Conservation (phyloP, 1,140 invertebrate species). For the Teleogryllus occipitalis region DNA sequence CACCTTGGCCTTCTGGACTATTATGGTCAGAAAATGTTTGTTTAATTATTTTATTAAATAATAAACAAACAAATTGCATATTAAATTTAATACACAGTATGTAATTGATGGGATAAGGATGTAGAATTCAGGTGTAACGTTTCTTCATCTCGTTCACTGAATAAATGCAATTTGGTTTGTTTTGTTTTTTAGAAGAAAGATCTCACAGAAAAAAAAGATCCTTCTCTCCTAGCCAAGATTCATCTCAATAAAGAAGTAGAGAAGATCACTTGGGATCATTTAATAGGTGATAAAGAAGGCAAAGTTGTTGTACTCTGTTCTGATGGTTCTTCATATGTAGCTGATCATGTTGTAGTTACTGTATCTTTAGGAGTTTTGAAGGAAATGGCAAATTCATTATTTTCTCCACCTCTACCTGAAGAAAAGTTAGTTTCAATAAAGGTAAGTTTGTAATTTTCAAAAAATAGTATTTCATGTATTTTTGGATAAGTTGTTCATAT, state of each 20-base stretch:
- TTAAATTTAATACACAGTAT: too few species aligned
- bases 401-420: conserved; percentile 34
- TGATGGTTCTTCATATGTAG: conserved; percentile 46
- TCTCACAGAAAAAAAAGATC: conserved; percentile 24
- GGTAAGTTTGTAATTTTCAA: conserved; percentile 25
- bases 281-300: conserved; percentile 24
- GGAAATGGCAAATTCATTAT: conserved; percentile 33
- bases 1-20: too few species aligned
- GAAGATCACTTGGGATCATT: conserved; percentile 38
- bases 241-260: conserved; percentile 41
- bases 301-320: conserved; percentile 41
- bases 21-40: too few species aligned
- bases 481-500: neutral
- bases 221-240: conserved; percentile 35
- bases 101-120: too few species aligned
- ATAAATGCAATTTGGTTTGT: too few species aligned
- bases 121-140: too few species aligned
- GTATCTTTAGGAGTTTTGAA: conserved; percentile 61
- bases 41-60: too few species aligned
- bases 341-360: conserved; percentile 60
- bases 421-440: conserved; percentile 51
- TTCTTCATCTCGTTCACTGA: too few species aligned
- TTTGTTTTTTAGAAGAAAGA: conserved; percentile 22
- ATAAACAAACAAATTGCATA: too few species aligned
- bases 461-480: neutral